Evolutionary conservation across 2,888 invertebrate genomes (phyloP).

Genomic region (Drosophila flavopinicola): DNA sequence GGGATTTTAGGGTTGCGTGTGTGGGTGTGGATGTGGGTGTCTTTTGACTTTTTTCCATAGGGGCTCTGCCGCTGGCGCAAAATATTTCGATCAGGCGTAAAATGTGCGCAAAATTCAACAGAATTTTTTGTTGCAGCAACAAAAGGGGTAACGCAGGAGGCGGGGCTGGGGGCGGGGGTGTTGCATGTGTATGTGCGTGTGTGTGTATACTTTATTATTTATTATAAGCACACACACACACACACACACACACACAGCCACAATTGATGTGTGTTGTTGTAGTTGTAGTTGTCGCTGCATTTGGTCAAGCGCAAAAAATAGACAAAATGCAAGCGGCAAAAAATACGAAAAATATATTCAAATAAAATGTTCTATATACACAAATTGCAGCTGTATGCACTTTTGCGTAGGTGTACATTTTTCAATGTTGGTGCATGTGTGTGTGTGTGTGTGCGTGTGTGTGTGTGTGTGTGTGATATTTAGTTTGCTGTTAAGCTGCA

Average conservation of each 20-base stretch:
- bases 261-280: slow-evolving; percentile 27
- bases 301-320: slow-evolving; percentile 69
- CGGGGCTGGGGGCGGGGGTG: background rate
- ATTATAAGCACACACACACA: slow-evolving; percentile 68
- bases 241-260: slow-evolving; percentile 49
- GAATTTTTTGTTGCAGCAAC: slow-evolving; percentile 55
- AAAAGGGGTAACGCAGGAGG: background rate
- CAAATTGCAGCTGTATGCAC: slow-evolving; percentile 44
- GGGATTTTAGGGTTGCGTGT: slow-evolving; percentile 1
- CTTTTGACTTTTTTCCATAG: slow-evolving; percentile 65
- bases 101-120: slow-evolving; percentile 82
- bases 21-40: slow-evolving; percentile 24
- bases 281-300: slow-evolving; percentile 64
- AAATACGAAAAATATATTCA: slow-evolving; percentile 72
- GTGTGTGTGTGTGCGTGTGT: slow-evolving; percentile 28
- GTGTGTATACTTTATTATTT: slow-evolving; percentile 73
- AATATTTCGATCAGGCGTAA: slow-evolving; percentile 83
- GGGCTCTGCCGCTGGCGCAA: slow-evolving; percentile 55
- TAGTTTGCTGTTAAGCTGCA: slow-evolving; percentile 63
- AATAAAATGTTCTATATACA: slow-evolving; percentile 77
- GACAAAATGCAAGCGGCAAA: slow-evolving; percentile 64
- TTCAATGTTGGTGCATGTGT: slow-evolving; percentile 23
- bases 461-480: slow-evolving; percentile 46
- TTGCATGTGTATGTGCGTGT: slow-evolving; percentile 36
- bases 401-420: slow-evolving; percentile 30